Base-by-base conservation (phyloP, 2,888 invertebrate species). In the Pseudoips prasinana region DNA sequence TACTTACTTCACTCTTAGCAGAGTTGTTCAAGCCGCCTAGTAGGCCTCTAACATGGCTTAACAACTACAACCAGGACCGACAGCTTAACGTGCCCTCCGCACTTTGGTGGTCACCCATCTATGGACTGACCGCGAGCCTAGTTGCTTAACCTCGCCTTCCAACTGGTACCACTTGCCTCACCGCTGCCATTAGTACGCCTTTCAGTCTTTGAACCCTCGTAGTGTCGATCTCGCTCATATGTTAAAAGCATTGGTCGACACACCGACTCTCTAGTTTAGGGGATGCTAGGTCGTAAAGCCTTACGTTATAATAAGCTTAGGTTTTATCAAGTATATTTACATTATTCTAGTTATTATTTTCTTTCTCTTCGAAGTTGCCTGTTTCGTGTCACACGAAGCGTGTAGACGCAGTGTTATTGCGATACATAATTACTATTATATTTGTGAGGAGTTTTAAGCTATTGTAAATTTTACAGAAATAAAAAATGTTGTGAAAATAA, bases 381-480 rank as follows among this genome's bases (percentile, higher is more conserved):
- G 77, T 79, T 74, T 72, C 73, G 72, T 70, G 61, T 46, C 33
- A 46, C 52, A 58, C 66, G 53, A 44, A 60, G 61, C 71, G 70
- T 61, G 48, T 64, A 71, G 69, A 70, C 44, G 51, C 61, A 67
- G 73, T 78, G 76, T 80, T 78, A 72, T n/a, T n/a, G n/a, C 79
- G 75, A 75, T 73, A 74, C 67, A 75, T 74, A 73, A 70, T 67
- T 68, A 74, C 49, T 59, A 62, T 60, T 79, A 80, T 82, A 83
- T 86, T 85, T 87, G 87, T 84, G 87, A 87, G 74, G 80, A 87
- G 80, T 84, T 85, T 85, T 86, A 88, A 86, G 86, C 83, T 87
- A 88, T 84, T 86, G 86, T 88, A 88, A 86, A 87, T 88, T 87
- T 88, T 88, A 87, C 88, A 88, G 84, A 88, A 88, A 61, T 87